Evolutionary conservation across 2,113 vertebrate species (phyloP).

Genomic region (Columba livia): DNA sequence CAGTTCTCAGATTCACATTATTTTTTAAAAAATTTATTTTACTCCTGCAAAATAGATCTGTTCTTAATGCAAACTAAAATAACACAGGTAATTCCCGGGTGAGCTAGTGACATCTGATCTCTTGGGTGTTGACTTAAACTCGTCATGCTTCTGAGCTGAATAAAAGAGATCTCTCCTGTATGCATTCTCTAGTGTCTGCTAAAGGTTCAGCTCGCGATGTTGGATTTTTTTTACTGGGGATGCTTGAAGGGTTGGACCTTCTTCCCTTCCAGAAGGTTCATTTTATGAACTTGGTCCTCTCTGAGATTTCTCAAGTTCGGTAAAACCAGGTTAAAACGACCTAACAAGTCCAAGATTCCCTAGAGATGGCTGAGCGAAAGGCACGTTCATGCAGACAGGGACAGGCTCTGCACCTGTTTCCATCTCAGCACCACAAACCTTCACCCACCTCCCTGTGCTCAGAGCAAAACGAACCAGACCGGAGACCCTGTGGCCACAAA

Average conservation of each 20-base stretch:
- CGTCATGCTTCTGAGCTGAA: not conserved
- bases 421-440: not conserved
- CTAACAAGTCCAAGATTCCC: not conserved
- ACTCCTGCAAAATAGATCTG: not conserved
- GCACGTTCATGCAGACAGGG: not conserved
- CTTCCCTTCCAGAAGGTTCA: not conserved
- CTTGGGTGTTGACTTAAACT: not conserved
- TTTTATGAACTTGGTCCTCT: not conserved
- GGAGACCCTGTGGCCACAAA: not conserved
- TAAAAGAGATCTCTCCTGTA: not conserved
- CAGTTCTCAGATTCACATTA: not conserved
- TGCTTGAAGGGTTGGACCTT: not conserved
- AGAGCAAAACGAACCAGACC: not conserved
- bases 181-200: not conserved
- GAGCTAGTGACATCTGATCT: not conserved
- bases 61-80: not conserved
- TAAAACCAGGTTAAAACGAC: not conserved
- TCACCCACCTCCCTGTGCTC: not conserved
- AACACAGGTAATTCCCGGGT: fast-evolving
- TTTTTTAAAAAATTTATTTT: not conserved
- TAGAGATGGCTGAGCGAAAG: not conserved
- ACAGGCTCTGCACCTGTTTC: not conserved
- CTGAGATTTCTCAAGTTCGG: not conserved
- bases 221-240: not conserved
- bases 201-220: not conserved